Evolutionary conservation across 2,797 vertebrate species (phyloP).

Genomic region (Ptychadena robeensis): DNA sequence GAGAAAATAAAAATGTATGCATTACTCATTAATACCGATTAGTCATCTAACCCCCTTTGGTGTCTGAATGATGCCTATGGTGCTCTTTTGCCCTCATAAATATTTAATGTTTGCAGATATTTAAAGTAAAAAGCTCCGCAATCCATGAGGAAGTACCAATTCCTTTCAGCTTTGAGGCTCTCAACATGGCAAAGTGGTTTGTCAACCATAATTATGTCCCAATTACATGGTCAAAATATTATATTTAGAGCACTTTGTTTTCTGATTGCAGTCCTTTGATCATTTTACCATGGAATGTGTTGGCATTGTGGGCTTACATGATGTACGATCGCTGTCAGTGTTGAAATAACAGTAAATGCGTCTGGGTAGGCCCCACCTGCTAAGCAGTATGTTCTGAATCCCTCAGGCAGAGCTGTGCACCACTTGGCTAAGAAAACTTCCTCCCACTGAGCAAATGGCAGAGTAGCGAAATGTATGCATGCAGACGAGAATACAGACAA

Average conservation of each 20-base stretch:
- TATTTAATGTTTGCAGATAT: conserved; percentile 50
- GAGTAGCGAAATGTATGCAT: conserved; percentile 61
- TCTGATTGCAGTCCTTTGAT: conserved; percentile 78
- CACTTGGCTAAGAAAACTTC: conserved; percentile 71
- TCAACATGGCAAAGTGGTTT: conserved; percentile 74
- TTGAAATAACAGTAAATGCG: conserved; percentile 89
- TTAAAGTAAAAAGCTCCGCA: conserved; percentile 45
- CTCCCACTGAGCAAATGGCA: conserved; percentile 77
- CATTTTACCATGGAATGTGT: conserved; percentile 77
- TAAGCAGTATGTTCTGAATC: conserved; percentile 79
- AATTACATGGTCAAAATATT: conserved; percentile 80
- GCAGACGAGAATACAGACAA: conserved; percentile 25
- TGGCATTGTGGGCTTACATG: conserved; percentile 79
- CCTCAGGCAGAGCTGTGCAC: conserved; percentile 73
- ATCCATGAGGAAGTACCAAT: conserved; percentile 41
- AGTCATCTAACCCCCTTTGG: conserved; percentile 21
- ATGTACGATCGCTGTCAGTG: conserved; percentile 91
- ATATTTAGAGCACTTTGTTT: conserved; percentile 75
- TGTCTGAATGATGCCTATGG: conserved; percentile 19
- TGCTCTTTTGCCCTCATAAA: conserved; percentile 58
- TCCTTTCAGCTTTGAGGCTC: conserved; percentile 64
- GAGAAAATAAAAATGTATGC: conserved; percentile 42
- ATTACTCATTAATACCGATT: conserved; percentile 48
- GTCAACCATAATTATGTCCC: conserved; percentile 83
- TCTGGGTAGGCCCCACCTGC: conserved; percentile 81